Evolutionary conservation across 2,888 invertebrate species (phyloP), one percentile per base, ranked within the genome.

Genomic region (Ramazzottius varieornatus): DNA sequence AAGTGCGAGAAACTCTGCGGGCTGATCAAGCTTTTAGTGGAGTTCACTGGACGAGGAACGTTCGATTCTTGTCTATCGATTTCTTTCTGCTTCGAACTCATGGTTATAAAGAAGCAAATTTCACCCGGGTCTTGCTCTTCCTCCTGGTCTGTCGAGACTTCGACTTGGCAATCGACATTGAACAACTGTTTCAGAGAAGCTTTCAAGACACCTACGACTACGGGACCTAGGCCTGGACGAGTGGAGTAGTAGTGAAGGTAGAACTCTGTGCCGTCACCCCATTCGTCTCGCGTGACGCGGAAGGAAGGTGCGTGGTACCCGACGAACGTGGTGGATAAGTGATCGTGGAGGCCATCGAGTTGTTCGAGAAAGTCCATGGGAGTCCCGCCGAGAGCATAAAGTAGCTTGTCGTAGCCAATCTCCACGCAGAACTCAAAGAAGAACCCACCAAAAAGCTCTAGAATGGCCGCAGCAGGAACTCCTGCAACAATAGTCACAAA

Each of bases 231-330:
- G n/a, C 70, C 70, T 64, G 68, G 66, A 32, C 71, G 67, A 33
- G 69, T 67, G 65, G 69, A 70, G 66, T 69, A 69, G 65, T 71
- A 70, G 54, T 70, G 69, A 33, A 72, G 67, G 32, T 67, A 65
- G 63, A 71, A 64, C 54, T 67, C 66, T 32, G 69, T 67, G 33
- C 64, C 33, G 33, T 65, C 32, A 2, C 20, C 65, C 63, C 68
- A 68, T 16, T 66, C 65, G 20, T 66, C 66, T 34, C 64, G 67
- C 16, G 67, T 69, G 64, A 69, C 74, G 72, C 75, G 71, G 71
- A 76, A 76, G 2, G 74, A 74, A 0, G 76, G 76, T 2, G 75
- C 73, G 33, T 70, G 69, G 65, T 75, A 74, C 65, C 73, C 72
- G 65, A 72, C 73, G 68, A 75, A 76, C 32, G 72, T 70, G 66